Evolutionary conservation across 1,140 invertebrate species (phyloP).

Genomic region (Monochamus saltuarius): DNA sequence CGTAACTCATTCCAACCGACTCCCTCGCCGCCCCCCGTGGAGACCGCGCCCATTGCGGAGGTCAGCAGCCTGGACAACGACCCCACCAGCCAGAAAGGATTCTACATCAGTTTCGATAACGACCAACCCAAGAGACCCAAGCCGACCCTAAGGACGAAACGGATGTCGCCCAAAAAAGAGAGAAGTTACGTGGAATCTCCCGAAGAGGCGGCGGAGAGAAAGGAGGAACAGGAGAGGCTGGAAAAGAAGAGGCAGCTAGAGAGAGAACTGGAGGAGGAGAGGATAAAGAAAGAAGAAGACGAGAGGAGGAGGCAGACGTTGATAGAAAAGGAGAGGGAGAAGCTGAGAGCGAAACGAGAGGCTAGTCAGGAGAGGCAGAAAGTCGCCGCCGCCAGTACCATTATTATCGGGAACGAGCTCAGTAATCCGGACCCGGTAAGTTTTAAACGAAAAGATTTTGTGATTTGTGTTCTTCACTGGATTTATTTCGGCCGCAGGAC

Average conservation of each 20-base stretch:
- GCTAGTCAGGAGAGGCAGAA: constrained; percentile 54
- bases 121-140: constrained; percentile 85
- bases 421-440: constrained; percentile 69
- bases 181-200: constrained; percentile 46
- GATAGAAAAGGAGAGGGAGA: constrained; percentile 52
- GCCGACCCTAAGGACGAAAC: constrained; percentile 77
- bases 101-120: constrained; percentile 92
- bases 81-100: constrained; percentile 80
- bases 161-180: constrained; percentile 76
- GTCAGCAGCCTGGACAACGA: constrained; percentile 52
- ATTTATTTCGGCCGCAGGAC: constrained; percentile 56
- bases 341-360: constrained; percentile 52
- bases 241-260: constrained; percentile 36
- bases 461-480: constrained; percentile 20
- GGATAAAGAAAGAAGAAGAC: constrained; percentile 50
- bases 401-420: constrained; percentile 70
- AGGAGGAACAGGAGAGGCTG: constrained; percentile 26
- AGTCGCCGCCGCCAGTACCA: constrained; percentile 58
- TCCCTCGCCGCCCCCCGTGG: constrained; percentile 50
- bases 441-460: constrained; percentile 19
- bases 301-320: constrained; percentile 50
- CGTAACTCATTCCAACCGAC: constrained; percentile 70
- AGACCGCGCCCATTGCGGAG: constrained; percentile 46
- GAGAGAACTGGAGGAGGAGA: constrained; percentile 48
- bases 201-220: constrained; percentile 43